Evolutionary conservation across 2,888 invertebrate species (phyloP), one percentile per base, ranked within the genome.

Genomic region (Megaustenia siamemsis): DNA sequence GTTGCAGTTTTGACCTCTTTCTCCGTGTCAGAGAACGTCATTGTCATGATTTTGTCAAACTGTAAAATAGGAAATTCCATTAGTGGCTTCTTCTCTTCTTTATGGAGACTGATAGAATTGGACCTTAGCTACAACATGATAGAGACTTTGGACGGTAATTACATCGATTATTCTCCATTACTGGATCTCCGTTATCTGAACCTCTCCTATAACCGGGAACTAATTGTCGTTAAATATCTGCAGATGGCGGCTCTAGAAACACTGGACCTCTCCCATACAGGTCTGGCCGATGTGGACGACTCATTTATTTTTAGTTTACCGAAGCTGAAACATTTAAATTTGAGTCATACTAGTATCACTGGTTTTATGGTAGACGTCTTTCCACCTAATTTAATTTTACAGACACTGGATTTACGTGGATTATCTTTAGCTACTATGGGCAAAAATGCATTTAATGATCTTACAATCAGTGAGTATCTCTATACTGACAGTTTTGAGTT

Each of bases 191-290:
- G 18, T 21, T 6, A 45, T 38, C 28, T 56, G 12, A 56, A 81
- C 56, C 21, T 81, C 8, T 66, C 66, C 10, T 45, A 66, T 18
- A 81, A 81, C 45, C 38, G 18, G 40, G 21, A 38, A 32, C 71
- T 71, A 0, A 8, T 8, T 4, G 0, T 21, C 0, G 40, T 71
- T 3, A 18, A 35, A 24, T 4, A 45, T 35, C n/a, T 71, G 1
- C 32, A 38, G 10, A 21, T 40, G 6, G 4, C 2, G 10, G 10
- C 21, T 49, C 69, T 81, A 38, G 71, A 81, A 71, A 38, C 24
- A 35, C 53, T 81, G 5, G 81, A 81, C n/a, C 56, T 81, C 32
- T 81, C 81, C 8, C 49, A 81, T 53, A 81, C 81, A 40, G 12
- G n/a, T 71, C 6, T 71, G 24, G n/a, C 24, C 10, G 0, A 71